A percentile compares a stretch with the other conserved stretches of the same genome.
Evolutionary conservation across 2,888 invertebrate genomes (phyloP).

Genomic region (Eucera pruinosa): DNA sequence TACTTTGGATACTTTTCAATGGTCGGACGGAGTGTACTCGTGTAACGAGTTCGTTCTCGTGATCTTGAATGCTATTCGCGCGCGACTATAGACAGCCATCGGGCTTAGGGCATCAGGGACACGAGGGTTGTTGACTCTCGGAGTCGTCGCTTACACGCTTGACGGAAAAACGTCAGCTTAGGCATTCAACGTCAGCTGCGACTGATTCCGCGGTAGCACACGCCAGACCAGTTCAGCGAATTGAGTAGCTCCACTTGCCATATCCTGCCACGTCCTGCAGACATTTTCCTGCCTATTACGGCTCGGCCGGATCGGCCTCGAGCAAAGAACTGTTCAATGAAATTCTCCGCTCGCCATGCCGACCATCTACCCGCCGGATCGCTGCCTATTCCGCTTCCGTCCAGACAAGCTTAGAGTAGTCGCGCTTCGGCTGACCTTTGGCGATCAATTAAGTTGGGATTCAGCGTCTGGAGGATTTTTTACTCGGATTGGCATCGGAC

Average conservation of each 20-base stretch:
- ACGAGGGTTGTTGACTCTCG: constrained; percentile 70
- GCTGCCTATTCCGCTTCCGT: constrained; percentile 58
- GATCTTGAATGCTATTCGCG: constrained; percentile 46
- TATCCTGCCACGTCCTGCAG: constrained; percentile 72
- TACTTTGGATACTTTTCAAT: constrained; percentile 15
- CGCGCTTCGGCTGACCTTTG: too few relatives aligned
- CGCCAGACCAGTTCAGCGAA: constrained; percentile 80
- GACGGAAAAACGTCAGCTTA: constrained; percentile 76
- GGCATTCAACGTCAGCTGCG: constrained; percentile 77
- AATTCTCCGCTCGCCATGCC: constrained; percentile 64
- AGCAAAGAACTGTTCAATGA: constrained; percentile 73
- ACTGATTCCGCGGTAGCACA: constrained; percentile 73
- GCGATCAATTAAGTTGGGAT: too few relatives aligned
- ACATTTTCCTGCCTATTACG: constrained; percentile 78
- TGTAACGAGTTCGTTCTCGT: constrained; percentile 19
- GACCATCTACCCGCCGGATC: constrained; percentile 43
- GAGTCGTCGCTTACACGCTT: constrained; percentile 54
- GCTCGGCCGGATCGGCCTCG: constrained; percentile 67
- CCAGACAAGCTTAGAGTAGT: too few relatives aligned
- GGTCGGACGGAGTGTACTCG: constrained; percentile 3
- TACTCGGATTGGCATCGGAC: too few relatives aligned
- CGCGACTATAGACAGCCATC: constrained; percentile 32
- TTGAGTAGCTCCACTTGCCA: constrained; percentile 75
- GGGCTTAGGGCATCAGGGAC: constrained; percentile 64
- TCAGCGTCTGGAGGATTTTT: too few relatives aligned